Evolutionary conservation across 2,113 vertebrate genomes (phyloP).

Genomic region (Cephalopterus ornatus): DNA sequence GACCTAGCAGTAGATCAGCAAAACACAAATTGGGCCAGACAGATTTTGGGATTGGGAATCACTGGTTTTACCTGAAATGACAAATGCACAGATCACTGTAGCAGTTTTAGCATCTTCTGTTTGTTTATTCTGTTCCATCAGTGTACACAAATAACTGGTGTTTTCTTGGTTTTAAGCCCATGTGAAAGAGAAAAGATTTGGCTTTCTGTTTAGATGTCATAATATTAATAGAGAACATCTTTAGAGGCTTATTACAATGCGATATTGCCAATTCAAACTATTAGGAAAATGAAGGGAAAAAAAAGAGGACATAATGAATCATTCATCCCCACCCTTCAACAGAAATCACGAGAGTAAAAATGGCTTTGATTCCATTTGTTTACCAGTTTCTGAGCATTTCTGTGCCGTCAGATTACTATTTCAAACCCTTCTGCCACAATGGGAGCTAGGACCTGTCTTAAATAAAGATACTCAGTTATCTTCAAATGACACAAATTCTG

Average conservation of each 20-base stretch:
- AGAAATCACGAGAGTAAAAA: slow-evolving; percentile 56
- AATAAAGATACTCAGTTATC: background rate
- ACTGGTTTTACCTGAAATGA: background rate
- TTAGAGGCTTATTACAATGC: slow-evolving; percentile 29
- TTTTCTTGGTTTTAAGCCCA: slow-evolving; percentile 29
- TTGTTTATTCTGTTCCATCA: slow-evolving; percentile 3
- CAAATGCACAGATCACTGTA: background rate
- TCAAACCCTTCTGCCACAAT: background rate
- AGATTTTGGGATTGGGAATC: background rate
- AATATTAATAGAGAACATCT: slow-evolving; percentile 58
- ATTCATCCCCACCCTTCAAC: slow-evolving; percentile 17
- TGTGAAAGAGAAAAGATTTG: slow-evolving; percentile 52
- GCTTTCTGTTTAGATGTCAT: slow-evolving; percentile 44
- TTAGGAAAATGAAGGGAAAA: background rate
- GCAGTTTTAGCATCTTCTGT: background rate
- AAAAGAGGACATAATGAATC: slow-evolving; percentile 27
- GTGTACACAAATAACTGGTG: background rate
- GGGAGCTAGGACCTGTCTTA: background rate
- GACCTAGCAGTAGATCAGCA: background rate
- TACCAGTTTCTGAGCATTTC: slow-evolving; percentile 46
- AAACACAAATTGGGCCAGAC: background rate
- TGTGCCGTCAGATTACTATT: slow-evolving; percentile 6
- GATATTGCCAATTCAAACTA: slow-evolving; percentile 2
- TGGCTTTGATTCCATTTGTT: slow-evolving; percentile 51
- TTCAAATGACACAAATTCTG: background rate